Evolutionary conservation across 2,888 invertebrate genomes (phyloP).

Genomic region (Luperina testacea): DNA sequence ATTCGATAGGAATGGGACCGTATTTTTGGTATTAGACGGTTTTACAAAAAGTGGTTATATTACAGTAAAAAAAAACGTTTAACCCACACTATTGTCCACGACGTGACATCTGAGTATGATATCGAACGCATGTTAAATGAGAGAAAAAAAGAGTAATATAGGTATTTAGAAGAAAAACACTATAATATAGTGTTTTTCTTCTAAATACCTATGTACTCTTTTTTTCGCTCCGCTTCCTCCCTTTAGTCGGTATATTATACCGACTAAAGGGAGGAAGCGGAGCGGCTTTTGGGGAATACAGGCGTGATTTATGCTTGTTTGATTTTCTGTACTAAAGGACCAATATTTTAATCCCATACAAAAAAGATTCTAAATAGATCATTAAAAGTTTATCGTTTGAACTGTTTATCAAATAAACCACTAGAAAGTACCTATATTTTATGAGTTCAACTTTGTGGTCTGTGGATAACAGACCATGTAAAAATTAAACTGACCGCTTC

Average conservation of each 20-base stretch:
- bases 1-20: constrained; percentile 9
- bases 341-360: neutral
- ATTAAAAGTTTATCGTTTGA: constrained; percentile 34
- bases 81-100: too few species aligned
- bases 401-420: constrained; percentile 54
- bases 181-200: too few species aligned
- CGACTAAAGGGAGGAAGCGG: too few species aligned
- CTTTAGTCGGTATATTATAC: too few species aligned
- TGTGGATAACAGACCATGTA: constrained; percentile 62
- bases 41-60: too few species aligned
- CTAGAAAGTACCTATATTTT: constrained; percentile 45
- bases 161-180: too few species aligned
- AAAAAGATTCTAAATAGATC: neutral
- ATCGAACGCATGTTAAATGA: too few species aligned
- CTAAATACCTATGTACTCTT: too few species aligned
- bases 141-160: too few species aligned
- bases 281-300: neutral
- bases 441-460: constrained; percentile 44
- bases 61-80: too few species aligned
- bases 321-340: neutral
- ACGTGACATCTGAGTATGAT: too few species aligned
- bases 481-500: constrained; percentile 65
- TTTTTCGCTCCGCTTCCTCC: too few species aligned
- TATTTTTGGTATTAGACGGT: neutral
- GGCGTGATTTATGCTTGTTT: neutral